A percentile compares a stretch with the other conserved stretches of the same genome.
Evolutionary conservation across 2,888 invertebrate genomes (phyloP).

Genomic region (Drosophila leonis): DNA sequence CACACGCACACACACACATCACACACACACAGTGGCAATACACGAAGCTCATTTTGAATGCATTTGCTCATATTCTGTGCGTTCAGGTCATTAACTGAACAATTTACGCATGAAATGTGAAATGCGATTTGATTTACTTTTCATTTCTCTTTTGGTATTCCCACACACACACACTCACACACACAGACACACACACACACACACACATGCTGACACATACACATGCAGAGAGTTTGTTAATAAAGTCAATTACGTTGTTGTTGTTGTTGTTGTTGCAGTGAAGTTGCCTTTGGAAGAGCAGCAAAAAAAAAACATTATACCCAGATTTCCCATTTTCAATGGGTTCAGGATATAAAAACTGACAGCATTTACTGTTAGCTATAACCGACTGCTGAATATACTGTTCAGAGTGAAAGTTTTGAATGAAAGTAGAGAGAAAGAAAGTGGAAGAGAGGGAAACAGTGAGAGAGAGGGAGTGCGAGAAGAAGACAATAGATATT

Average conservation of each 20-base stretch:
- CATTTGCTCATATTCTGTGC: constrained; percentile 59
- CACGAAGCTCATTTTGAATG: constrained; percentile 60
- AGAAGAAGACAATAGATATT: too few relatives aligned
- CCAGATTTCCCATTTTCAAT: too few relatives aligned
- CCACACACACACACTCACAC: neutral
- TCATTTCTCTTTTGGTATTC: constrained; percentile 2
- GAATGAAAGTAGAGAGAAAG: too few relatives aligned
- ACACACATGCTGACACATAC: too few relatives aligned
- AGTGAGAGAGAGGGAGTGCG: too few relatives aligned
- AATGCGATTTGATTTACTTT: constrained; percentile 8
- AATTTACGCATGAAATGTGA: constrained; percentile 59
- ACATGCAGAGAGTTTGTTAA: constrained; percentile 12
- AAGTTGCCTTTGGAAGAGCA: neutral
- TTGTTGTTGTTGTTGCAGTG: constrained; percentile 28
- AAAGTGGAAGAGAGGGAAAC: neutral
- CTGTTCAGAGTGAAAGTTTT: neutral
- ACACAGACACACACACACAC: constrained; percentile 4
- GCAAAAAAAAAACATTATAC: too few relatives aligned
- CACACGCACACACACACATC: constrained; percentile 7
- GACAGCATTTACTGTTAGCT: neutral
- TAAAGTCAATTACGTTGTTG: constrained; percentile 44
- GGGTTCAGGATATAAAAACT: too few relatives aligned
- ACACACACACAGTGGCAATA: constrained; percentile 1
- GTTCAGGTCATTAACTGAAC: constrained; percentile 55
- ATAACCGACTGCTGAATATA: neutral